phyloP scores from a whole-genome alignment of 53 echinoderm and acorn worm species.

The Hippasteria phrygiana region DNA sequence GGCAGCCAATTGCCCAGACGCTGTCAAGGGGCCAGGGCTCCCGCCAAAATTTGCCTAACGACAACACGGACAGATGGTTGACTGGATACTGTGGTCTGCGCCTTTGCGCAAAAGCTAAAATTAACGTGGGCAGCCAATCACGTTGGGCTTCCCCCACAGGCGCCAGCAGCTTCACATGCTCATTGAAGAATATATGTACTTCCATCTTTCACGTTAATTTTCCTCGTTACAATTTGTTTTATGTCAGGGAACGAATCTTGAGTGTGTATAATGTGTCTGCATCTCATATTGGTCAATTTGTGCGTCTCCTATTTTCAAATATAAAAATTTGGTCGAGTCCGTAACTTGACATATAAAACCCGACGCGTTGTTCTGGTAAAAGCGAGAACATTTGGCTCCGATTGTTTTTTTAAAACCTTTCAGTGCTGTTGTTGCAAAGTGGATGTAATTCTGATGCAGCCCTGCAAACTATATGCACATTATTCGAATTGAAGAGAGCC shows the following conservation, averaged over 20 bases:
- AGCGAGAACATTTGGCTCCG: no score
- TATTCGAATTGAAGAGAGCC: no score
- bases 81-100: neutral
- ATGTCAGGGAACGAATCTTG: neutral
- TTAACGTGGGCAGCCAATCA: neutral
- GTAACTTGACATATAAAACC: no score
- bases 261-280: neutral
- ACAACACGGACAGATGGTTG: constrained; percentile 20
- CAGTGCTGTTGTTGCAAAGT: no score
- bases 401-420: no score
- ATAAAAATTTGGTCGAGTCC: neutral
- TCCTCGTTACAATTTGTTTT: neutral
- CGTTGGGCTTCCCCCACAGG: neutral
- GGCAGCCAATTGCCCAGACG: neutral
- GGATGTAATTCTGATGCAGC: no score
- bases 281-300: neutral
- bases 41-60: constrained; percentile 13
- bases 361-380: no score
- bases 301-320: neutral
- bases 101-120: neutral
- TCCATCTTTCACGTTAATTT: neutral
- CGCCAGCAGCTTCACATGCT: neutral
- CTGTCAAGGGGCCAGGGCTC: neutral
- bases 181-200: neutral
- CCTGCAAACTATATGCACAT: no score